Conservation (phyloP, 2,888 invertebrate genomes). For the Cynaeus angustus region DNA sequence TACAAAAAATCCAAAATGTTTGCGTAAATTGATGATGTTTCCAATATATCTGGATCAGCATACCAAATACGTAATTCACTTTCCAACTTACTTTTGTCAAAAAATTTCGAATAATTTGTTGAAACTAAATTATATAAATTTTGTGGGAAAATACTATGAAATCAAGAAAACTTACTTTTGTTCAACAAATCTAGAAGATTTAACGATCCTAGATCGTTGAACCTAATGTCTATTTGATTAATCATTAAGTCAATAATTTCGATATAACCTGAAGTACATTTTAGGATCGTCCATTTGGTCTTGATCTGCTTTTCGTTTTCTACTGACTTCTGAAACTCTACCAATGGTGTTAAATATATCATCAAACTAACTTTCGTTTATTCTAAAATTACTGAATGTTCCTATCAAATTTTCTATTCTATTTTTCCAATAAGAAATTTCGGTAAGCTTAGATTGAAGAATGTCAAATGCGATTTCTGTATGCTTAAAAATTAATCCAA, state of each 20-base stretch:
- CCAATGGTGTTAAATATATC: background rate
- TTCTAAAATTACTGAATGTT: background rate
- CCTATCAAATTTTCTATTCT: background rate
- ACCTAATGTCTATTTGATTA: conserved; percentile 35
- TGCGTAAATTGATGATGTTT: background rate
- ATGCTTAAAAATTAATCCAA: conserved; percentile 46
- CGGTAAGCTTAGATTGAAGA: conserved; percentile 42
- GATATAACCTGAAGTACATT: conserved; percentile 6
- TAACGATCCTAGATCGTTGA: conserved; percentile 17
- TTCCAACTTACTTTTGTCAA: background rate
- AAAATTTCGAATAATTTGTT: conserved; percentile 24
- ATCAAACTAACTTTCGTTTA: background rate
- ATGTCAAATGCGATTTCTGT: conserved; percentile 42
- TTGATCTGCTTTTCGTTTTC: background rate
- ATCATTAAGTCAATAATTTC: conserved; percentile 39
- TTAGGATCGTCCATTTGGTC: background rate
- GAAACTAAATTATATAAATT: background rate
- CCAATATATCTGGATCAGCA: background rate
- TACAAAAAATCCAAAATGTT: background rate
- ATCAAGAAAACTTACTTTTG: conserved; percentile 13
- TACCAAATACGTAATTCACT: background rate
- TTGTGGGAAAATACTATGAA: background rate
- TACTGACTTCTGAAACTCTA: background rate
- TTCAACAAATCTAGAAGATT: conserved; percentile 33
- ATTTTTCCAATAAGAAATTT: conserved; percentile 38